These are phyloP conservation scores for Achatina immaculata DNA, from an alignment of 1,140 invertebrate genomes.

Conservation along the genomic window DNA sequence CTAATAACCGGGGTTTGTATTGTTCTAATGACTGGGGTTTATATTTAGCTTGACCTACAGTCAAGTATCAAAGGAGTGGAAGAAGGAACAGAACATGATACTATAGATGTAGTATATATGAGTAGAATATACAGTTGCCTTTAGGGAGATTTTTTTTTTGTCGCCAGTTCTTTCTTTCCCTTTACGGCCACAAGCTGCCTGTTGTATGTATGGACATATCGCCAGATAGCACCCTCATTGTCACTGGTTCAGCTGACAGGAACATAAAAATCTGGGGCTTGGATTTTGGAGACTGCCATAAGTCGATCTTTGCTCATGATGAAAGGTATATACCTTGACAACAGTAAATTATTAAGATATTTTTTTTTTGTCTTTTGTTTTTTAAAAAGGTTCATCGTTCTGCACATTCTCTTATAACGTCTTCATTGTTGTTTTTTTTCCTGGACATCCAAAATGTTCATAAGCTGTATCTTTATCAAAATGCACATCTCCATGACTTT, in stretches of 20 bases:
- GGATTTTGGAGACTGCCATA: slow-evolving; percentile 95
- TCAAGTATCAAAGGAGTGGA: too few species aligned
- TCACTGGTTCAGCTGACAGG: slow-evolving; percentile 93
- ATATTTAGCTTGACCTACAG: too few species aligned
- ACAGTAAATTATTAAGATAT: not conserved
- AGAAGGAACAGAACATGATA: too few species aligned
- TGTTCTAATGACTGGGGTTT: too few species aligned
- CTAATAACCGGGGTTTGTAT: too few species aligned
- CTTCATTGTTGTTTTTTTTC: slow-evolving; percentile 3
- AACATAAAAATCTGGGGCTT: slow-evolving; percentile 98
- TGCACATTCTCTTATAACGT: not conserved
- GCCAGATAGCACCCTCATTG: slow-evolving; percentile 89
- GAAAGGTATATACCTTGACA: slow-evolving; percentile 74
- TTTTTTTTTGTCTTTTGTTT: not conserved
- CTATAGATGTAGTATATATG: too few species aligned
- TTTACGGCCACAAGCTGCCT: slow-evolving; percentile 97
- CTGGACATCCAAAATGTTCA: too few species aligned
- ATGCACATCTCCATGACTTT: too few species aligned
- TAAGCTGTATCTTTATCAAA: too few species aligned
- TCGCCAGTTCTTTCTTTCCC: slow-evolving; percentile 88
- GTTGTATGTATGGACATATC: slow-evolving; percentile 95
- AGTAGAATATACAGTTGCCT: too few species aligned
- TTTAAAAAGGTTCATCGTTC: slow-evolving; percentile 8
- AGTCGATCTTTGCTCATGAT: slow-evolving; percentile 86
- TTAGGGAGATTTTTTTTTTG: too few species aligned